Percentiles rank a stretch among this genome's conserved stretches.
Conservation (phyloP, 2,797 vertebrate genomes). For the Pseudomugil tenellus region DNA sequence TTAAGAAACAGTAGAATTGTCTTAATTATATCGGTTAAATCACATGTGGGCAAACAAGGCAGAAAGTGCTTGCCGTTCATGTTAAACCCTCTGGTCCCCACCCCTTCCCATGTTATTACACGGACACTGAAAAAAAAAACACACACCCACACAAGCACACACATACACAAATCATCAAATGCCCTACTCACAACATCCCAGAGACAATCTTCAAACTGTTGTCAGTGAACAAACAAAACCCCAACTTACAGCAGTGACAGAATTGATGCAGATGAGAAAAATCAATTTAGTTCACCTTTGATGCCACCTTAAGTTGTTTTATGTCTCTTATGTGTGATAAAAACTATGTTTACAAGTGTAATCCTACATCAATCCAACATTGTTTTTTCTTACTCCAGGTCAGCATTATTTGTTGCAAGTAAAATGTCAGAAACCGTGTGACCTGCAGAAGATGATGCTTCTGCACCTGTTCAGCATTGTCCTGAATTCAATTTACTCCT, state of each 20-base stretch:
- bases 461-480: slow-evolving; percentile 48
- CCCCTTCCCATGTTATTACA: slow-evolving; percentile 67
- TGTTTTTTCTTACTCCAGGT: slow-evolving; percentile 45
- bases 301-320: slow-evolving; percentile 40
- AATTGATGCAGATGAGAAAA: slow-evolving; percentile 62
- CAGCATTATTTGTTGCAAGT: slow-evolving; percentile 50
- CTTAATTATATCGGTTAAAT: slow-evolving; percentile 73
- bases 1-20: slow-evolving; percentile 75
- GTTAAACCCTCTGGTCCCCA: slow-evolving; percentile 65
- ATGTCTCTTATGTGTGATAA: slow-evolving; percentile 49
- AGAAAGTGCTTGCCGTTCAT: slow-evolving; percentile 72
- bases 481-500: slow-evolving; percentile 57
- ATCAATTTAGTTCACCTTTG: slow-evolving; percentile 56
- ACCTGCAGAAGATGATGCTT: slow-evolving; percentile 35
- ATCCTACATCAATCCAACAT: slow-evolving; percentile 54
- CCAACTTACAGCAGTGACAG: slow-evolving; percentile 87
- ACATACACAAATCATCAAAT: slow-evolving; percentile 70
- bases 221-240: slow-evolving; percentile 82
- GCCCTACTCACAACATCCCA: slow-evolving; percentile 78
- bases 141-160: slow-evolving; percentile 61
- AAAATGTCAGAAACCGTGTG: slow-evolving; percentile 56
- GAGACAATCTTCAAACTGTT: slow-evolving; percentile 77
- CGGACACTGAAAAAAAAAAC: slow-evolving; percentile 66
- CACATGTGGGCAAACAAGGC: slow-evolving; percentile 71
- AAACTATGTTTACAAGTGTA: slow-evolving; percentile 44